Base-by-base conservation (phyloP, 2,113 vertebrate species). In the Xenus cinereus region DNA sequence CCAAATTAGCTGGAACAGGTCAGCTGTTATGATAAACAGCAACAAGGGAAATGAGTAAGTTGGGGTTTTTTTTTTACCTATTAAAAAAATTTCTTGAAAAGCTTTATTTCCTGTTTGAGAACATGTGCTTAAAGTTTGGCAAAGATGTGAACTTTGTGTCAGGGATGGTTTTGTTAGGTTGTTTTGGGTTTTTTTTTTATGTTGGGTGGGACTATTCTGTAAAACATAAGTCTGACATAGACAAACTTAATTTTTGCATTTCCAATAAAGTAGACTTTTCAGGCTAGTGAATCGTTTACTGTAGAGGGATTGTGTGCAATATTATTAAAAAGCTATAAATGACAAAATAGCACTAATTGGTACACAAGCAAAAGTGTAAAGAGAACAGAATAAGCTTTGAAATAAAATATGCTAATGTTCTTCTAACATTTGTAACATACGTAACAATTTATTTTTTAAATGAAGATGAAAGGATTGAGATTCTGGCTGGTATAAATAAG, bases 21-120 rank as follows among this genome's bases (percentile, higher is more conserved):
- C 62, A 68, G 48, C 43, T 63, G 77, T 50, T 59, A 37, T 2
- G n/a, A 72, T 84, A 86, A 43, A 28, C 46, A 30, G 6, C 64
- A 54, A 37, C 12, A 62, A 53, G 51, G 46, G 66, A 91, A 91
- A 77, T 5, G 14, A 57, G 18, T 35, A 64, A 68, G 19, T 50
- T 56, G 10, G 5, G 6, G 3, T 37, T 37, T 60, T 10, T 10
- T 71, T 62, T 73, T 82, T 8, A 62, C 41, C 64, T 84, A 26
- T 74, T 91, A 57, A 77, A 46, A 84, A 0, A 30, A 79, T 79
- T 89, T 93, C 78, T 92, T 91, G 78, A 90, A 96, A 94, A 95
- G 78, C 75, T 79, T 87, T 48, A 24, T 79, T 93, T 96, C 81
- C 74, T 90, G 71, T 72, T 84, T 72, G 57, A 91, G 84, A 82